Conservation (phyloP, 2,113 vertebrate genomes). For the Coreoperca whiteheadi region DNA sequence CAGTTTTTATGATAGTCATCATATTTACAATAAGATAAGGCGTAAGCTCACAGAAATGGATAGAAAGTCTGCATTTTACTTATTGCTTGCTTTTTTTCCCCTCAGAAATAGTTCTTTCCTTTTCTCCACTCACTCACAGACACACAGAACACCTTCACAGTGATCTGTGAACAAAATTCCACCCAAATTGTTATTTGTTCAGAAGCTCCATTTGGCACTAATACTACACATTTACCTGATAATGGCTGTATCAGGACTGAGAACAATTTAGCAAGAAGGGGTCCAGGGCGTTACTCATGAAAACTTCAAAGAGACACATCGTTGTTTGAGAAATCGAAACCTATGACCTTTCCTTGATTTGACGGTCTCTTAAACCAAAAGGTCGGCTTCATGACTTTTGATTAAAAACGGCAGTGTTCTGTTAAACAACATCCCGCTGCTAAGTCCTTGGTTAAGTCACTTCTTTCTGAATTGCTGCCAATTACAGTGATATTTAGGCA, state of each 20-base stretch:
- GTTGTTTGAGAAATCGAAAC: constrained; percentile 14
- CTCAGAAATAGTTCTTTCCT: background rate
- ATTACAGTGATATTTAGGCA: background rate
- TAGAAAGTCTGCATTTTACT: background rate
- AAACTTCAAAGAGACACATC: constrained; percentile 8
- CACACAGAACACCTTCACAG: background rate
- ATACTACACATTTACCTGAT: background rate
- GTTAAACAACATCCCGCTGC: background rate
- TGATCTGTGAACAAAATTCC: background rate
- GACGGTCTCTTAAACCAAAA: constrained; percentile 23
- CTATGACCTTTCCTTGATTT: constrained; percentile 27
- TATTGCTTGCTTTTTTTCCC: background rate
- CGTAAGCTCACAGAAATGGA: background rate
- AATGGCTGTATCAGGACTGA: background rate
- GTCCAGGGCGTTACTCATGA: background rate
- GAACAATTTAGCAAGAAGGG: background rate
- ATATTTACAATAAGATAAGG: background rate
- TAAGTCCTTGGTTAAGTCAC: background rate
- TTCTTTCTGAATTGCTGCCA: background rate
- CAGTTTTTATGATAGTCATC: background rate
- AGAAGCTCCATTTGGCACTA: background rate
- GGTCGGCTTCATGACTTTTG: constrained; percentile 4
- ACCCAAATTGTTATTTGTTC: background rate
- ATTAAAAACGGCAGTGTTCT: background rate
- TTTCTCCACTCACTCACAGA: background rate